Percentiles rank a stretch among this genome's conserved stretches.
These are phyloP conservation scores for Galaxea fascicularis DNA, from an alignment of 92 coral and sea anemone genomes.

Conservation along the genomic window DNA sequence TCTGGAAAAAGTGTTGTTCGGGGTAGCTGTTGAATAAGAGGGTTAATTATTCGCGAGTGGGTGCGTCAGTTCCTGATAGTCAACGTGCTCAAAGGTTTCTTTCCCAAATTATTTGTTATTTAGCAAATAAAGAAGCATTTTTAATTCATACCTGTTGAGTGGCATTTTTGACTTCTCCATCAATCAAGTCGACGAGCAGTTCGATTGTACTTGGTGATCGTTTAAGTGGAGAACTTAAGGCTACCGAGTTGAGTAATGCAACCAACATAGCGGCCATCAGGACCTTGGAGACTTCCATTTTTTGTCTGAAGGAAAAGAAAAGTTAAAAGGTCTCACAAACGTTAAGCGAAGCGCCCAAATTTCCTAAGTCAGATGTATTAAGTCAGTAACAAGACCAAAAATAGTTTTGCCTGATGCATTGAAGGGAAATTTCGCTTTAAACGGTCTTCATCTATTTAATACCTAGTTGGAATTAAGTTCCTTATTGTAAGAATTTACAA, in stretches of 20 bases:
- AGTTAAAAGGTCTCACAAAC: background rate
- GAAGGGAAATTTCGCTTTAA: too few relatives aligned
- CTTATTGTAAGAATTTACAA: too few relatives aligned
- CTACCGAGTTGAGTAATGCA: background rate
- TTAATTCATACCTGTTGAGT: constrained; percentile 20
- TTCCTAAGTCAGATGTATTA: too few relatives aligned
- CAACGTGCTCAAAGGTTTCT: background rate
- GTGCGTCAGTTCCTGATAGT: background rate
- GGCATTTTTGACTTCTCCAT: constrained; percentile 20
- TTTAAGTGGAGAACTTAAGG: background rate
- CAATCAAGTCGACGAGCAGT: background rate
- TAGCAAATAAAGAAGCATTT: background rate
- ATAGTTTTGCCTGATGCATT: too few relatives aligned
- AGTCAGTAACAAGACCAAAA: too few relatives aligned
- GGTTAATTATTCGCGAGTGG: too few relatives aligned
- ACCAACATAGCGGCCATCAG: constrained; percentile 9
- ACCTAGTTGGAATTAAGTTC: too few relatives aligned
- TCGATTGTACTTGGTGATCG: background rate
- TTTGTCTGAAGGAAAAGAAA: background rate
- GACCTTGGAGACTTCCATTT: constrained; percentile 5
- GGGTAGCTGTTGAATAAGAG: too few relatives aligned
- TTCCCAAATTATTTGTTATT: background rate
- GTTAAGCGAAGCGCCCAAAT: background rate
- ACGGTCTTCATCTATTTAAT: too few relatives aligned
- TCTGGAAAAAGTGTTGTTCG: too few relatives aligned